Base-by-base conservation (phyloP, 92 coral and sea anemone species). In the Galaxea fascicularis region DNA sequence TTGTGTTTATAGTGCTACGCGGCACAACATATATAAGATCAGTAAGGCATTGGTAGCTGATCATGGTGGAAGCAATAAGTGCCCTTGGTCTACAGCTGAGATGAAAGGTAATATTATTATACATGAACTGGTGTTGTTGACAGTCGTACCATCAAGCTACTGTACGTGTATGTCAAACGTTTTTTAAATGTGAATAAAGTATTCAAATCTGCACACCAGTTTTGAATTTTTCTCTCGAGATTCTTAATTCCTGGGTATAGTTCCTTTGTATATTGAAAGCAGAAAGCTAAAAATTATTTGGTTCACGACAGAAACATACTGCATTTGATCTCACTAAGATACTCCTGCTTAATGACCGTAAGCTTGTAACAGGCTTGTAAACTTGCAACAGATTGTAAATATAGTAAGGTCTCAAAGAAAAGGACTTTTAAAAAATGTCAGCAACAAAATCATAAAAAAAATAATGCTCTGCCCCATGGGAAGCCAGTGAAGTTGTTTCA, bases 61-160 rank as follows among this genome's bases (percentile, higher is more conserved):
- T 52, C 76, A 66, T 68, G 76, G 51, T 66, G 76, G 85, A 49
- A 49, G 66, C 3, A 52, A 67, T 26, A 80, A 68, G 13, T 80
- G 75, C 71, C 85, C 76, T 21, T 80, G 85, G 85, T 80, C 85
- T 35, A 5, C 52, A 5, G 76, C 85, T 66, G 75, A 80, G 21
- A 49, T 80, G 56, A 80, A 80, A 69, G 76, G 85, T 78, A 54
- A 54, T 54, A n/a, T n/a, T n/a, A n/a, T n/a, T 54, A 54, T 54
- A 54, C 60, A 54, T 54, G 60, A 13, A 54, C 54, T 49, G 54
- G 9, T 49, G 54, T 49, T 49, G 54, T 49, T 54, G 60, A 13
- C 60, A 54, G 60, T 21, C 60, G 20, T 13, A 16, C 60, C 13
- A 21, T 54, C 60, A 54, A 54, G 60, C 60, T 54, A 56, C 62